These are phyloP conservation scores for Halictus ligatus DNA, from an alignment of 2,888 invertebrate genomes.

Conservation along the genomic window DNA sequence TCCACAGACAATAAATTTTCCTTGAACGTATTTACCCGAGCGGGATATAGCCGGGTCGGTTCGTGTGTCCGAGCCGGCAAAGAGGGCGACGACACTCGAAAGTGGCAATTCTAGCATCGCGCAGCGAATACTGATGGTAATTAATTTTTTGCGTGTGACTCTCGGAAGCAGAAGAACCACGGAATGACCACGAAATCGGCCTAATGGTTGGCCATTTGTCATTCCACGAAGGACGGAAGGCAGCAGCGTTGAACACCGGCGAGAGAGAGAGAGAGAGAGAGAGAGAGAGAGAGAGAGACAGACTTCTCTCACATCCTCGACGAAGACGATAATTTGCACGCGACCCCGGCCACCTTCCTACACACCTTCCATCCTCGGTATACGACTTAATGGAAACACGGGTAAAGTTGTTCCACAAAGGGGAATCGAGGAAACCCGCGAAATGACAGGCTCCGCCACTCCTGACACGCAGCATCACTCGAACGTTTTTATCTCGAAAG, in stretches of 20 bases:
- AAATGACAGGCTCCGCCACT: constrained; percentile 39
- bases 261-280: constrained; percentile 19
- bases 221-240: constrained; percentile 65
- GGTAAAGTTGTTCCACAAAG: constrained; percentile 20
- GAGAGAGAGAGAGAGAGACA: no score
- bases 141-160: constrained; percentile 79
- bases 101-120: constrained; percentile 48
- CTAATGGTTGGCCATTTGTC: constrained; percentile 80
- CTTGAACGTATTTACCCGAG: background rate
- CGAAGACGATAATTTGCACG: constrained; percentile 71
- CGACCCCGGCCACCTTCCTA: constrained; percentile 55
- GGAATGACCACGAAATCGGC: constrained; percentile 79
- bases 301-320: constrained; percentile 45
- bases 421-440: constrained; percentile 24
- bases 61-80: background rate
- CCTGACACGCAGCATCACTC: constrained; percentile 15
- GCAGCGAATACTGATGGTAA: constrained; percentile 69
- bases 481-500: constrained; percentile 31
- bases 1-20: constrained; percentile 30
- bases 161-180: constrained; percentile 59
- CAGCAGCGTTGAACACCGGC: constrained; percentile 35
- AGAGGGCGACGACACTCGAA: constrained; percentile 37
- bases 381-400: constrained; percentile 59
- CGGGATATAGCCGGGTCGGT: background rate
- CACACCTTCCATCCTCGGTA: constrained; percentile 20